Evolutionary conservation across 1,140 invertebrate genomes (phyloP).

Genomic region (Dendroctonus valens): DNA sequence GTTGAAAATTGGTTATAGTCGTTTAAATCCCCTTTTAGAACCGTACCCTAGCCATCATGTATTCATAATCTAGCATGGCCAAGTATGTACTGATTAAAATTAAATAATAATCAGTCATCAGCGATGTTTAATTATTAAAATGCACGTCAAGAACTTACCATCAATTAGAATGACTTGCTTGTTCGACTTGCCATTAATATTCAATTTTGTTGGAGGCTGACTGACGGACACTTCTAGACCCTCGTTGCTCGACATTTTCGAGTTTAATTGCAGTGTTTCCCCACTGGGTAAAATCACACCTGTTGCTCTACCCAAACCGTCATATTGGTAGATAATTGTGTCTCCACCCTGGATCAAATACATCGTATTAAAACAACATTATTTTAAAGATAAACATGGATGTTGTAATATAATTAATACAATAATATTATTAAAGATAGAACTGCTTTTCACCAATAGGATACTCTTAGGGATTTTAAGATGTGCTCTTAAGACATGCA

Average conservation of each 20-base stretch:
- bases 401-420: not conserved
- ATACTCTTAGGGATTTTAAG: too few species aligned
- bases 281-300: slow-evolving; percentile 86
- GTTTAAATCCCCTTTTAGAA: too few species aligned
- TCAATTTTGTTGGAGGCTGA: slow-evolving; percentile 53
- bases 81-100: not conserved
- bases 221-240: slow-evolving; percentile 71
- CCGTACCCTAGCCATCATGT: too few species aligned
- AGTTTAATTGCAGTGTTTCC: slow-evolving; percentile 76
- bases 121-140: slow-evolving; percentile 22
- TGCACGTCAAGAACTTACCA: slow-evolving; percentile 46
- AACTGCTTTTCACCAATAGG: too few species aligned
- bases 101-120: slow-evolving; percentile 9
- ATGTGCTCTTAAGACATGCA: too few species aligned
- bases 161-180: slow-evolving; percentile 56
- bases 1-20: too few species aligned
- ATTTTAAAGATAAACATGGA: not conserved
- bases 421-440: too few species aligned
- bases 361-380: not conserved
- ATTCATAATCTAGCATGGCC: too few species aligned
- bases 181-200: slow-evolving; percentile 60
- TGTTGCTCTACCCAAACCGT: slow-evolving; percentile 78
- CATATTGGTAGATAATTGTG: slow-evolving; percentile 87
- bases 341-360: slow-evolving; percentile 66
- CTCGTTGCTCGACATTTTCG: slow-evolving; percentile 70